Evolutionary conservation across 2,888 invertebrate species (phyloP), one percentile per base, ranked within the genome.

Genomic region (Drepana falcataria): DNA sequence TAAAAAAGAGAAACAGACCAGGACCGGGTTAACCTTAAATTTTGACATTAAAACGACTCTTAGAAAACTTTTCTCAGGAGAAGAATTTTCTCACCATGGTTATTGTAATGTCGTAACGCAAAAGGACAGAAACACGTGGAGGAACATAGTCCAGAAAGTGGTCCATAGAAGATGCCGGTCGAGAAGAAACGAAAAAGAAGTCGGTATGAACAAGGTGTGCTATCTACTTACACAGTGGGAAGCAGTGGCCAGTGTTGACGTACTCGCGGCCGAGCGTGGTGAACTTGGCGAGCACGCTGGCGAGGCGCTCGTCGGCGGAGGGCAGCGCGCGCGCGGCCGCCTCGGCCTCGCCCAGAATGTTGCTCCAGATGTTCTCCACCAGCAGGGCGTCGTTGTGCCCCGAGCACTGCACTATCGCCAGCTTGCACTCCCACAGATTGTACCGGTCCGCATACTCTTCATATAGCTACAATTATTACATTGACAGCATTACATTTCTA

Each of bases 361-460:
- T 95, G 59, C 94, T 94, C 98, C 99, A 99, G 53, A 98, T 95
- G 55, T 95, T 95, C 84, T 98, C 97, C 49, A 99, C 95, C 6
- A 98, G 90, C 57, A 95, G 92, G 0, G 95, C 93, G 80, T 99
- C 98, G 69, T 96, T 95, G 83, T 98, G 96, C 9, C 98, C 97
- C 4, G 98, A 98, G 79, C 98, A 98, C 71, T 98, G 96, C 51
- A 99, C 94, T 62, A 99, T 98, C 4, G 97, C 97, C 56, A 99
- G 91, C 85, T 99, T 97, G 81, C 97, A 96, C 85, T 98, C 98
- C 94, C 97, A 96, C 48, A 99, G 91, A 67, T 96, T 94, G 81
- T 96, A 96, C 2, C 95, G 95, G 71, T 97, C 97, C 0, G 98
- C 98, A 87, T 96, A 98, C 63, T 97, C 96, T 78, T 96, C 96